phyloP scores from a whole-genome alignment of 2,113 vertebrate species.

The Plotosus lineatus region DNA sequence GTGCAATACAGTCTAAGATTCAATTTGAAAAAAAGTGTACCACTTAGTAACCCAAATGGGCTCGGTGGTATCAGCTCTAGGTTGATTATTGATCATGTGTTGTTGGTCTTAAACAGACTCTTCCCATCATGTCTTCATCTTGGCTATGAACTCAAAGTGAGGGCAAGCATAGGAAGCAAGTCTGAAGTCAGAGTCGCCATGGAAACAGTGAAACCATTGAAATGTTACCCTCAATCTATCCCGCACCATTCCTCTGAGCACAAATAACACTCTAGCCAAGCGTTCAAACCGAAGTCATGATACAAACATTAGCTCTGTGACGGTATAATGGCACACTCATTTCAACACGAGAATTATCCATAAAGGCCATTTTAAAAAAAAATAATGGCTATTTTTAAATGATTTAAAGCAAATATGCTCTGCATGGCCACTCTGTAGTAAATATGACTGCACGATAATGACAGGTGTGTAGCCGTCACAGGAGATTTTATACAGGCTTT shows the following conservation, averaged over 20 bases:
- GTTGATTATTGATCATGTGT: conserved; percentile 42
- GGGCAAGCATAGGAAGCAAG: conserved; percentile 44
- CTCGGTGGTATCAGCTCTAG: conserved; percentile 10
- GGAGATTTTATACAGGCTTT: not conserved
- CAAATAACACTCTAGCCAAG: conserved; percentile 41
- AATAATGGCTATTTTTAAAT: not conserved
- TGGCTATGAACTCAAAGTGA: conserved; percentile 50
- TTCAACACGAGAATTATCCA: conserved; percentile 5
- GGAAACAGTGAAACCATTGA: conserved; percentile 61
- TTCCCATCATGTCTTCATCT: conserved; percentile 50
- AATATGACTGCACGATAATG: not conserved
- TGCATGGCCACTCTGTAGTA: not conserved
- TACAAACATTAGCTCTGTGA: conserved; percentile 31
- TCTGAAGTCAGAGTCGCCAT: conserved; percentile 58
- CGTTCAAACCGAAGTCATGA: conserved; percentile 37
- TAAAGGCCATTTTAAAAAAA: not conserved
- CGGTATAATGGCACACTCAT: conserved; percentile 30
- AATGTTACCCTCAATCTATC: conserved; percentile 49
- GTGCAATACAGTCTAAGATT: not conserved
- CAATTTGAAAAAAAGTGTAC: not conserved
- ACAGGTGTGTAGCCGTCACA: not conserved
- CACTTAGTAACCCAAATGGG: conserved; percentile 9
- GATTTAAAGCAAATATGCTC: not conserved
- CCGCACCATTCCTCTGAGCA: conserved; percentile 41
- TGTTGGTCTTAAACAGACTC: conserved; percentile 27